Evolutionary conservation across 92 coral and sea anemone genomes (phyloP), one percentile per base, ranked within the genome.

Genomic region (Siderastrea siderea): DNA sequence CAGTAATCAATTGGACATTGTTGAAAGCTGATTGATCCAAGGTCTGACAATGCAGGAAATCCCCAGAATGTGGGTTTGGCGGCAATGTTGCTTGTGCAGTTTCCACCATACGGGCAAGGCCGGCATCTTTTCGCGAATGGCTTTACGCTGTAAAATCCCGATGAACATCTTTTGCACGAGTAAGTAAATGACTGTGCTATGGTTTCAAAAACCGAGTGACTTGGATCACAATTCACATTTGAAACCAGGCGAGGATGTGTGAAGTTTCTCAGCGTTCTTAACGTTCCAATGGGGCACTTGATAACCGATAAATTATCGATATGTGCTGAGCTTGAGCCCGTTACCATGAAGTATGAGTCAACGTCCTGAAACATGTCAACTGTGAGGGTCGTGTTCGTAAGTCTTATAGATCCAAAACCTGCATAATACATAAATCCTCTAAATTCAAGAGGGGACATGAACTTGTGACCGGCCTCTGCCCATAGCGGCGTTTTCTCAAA

Each of bases 81-180:
- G 54, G 82, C 79, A 9, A 87, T 82, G 45, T 77, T 77, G 7
- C 53, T 79, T 47, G 51, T 70, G 61, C 91, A 87, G 26, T 73
- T 87, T 26, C 69, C 91, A n/a, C 91, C 91, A 52, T 79, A 87
- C 7, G 91, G 91, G 55, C 91, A 87, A 16, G 58, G 71, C 43
- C 80, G 73, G 43, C 86, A 87, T 13, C 54, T 71, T 7, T 75
- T 57, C 12, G 55, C 73, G 44, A 81, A 76, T 8, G 88, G 89
- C 17, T 83, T 66, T 17, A 79, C 79, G 68, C 69, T 89, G 75
- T 89, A 89, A 16, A 55, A 69, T 59, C 88, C 88, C 47, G 82
- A 12, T 2, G 71, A 47, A 54, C 92, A 89, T 49, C 68, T 62
- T 57, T 57, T 45, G 50, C 92, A 89, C n/a, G 74, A 62, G 46